Evolutionary conservation across 1,140 invertebrate genomes (phyloP), one percentile per base, ranked within the genome.

Genomic region (Luehdorfia chinensis): DNA sequence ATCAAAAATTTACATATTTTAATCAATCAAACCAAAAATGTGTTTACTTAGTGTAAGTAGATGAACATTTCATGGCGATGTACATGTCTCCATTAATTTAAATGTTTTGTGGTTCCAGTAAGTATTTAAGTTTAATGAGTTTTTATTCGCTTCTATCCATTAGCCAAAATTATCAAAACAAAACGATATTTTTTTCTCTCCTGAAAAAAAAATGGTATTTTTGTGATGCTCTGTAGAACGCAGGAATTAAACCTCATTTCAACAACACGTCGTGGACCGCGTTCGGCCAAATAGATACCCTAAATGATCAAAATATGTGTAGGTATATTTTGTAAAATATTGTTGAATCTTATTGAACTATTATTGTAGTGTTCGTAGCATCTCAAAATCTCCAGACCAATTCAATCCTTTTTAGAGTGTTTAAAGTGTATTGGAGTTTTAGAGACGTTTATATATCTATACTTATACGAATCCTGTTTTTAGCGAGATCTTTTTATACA

Each of bases 331-430:
- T 84, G 74, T 81, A 79, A 75, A 57, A 73, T 75, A 80, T 78
- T 84, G 77, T 81, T 84, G 60, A 72, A 68, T 68, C 64, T 64
- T 64, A 70, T 67, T 61, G 54, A 66, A 60, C 51, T 64, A 68
- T 71, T 74, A 64, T 79, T 73, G 69, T 81, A 79, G 61, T 50
- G 51, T 71, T 69, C 54, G 61, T 84, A 77, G 70, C 66, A 75
- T 76, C 66, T 73, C 75, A 71, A 63, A 84, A 78, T 81, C 71
- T 81, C 73, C 69, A 81, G 80, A 84, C 80, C 80, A 84, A 84
- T 66, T 59, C 69, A 76, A 72, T 66, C 72, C 67, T 75, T 78
- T 80, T 78, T 81, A 81, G 70, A 84, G 49, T 59, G 72, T 78
- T 78, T 72, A 72, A 75, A 47, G 47, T 66, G 64, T 72, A 77